Evolutionary conservation across 2,888 invertebrate genomes (phyloP), one percentile per base, ranked within the genome.

Genomic region (Alitta virens): DNA sequence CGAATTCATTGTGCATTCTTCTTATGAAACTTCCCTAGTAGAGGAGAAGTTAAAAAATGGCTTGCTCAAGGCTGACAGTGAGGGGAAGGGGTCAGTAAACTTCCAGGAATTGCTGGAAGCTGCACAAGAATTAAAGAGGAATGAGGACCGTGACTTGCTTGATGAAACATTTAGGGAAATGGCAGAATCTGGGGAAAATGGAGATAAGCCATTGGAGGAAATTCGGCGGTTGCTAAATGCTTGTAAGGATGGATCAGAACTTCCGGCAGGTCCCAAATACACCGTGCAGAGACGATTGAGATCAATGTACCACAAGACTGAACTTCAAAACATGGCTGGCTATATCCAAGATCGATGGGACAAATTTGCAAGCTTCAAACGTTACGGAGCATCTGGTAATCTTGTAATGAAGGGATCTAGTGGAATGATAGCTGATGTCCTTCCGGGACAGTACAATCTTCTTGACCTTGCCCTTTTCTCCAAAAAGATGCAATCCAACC

Each of bases 81-180:
- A 68, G 40, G 68, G 67, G 0, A 62, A 63, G 12, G 70, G 70
- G 1, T 60, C 57, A 14, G 24, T 70, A 2, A 63, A 64, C 55
- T 68, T 70, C 56, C 62, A 63, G 27, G 67, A 68, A 57, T 70
- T 67, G 58, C 57, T 66, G 12, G 67, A 68, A 50, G 68, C 53
- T 42, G 40, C 63, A 5, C 64, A 62, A 65, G 64, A 63, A 18
- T 63, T 60, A 25, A 60, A 61, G 21, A 43, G 62, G 23, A 49
- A 46, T 12, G 25, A 49, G 57, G 27, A 50, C 21, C 27, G 46
- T 23, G 50, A 50, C 50, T 26, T 26, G 24, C 25, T 70, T 2
- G 25, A 68, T 7, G 42, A 49, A 12, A 63, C 65, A 0, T 68
- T 70, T 33, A 59, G 64, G 1, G 49, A 62, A 21, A 62, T 68